Conservation (phyloP, 2,888 invertebrate species). For the Cephus pygmeus region DNA sequence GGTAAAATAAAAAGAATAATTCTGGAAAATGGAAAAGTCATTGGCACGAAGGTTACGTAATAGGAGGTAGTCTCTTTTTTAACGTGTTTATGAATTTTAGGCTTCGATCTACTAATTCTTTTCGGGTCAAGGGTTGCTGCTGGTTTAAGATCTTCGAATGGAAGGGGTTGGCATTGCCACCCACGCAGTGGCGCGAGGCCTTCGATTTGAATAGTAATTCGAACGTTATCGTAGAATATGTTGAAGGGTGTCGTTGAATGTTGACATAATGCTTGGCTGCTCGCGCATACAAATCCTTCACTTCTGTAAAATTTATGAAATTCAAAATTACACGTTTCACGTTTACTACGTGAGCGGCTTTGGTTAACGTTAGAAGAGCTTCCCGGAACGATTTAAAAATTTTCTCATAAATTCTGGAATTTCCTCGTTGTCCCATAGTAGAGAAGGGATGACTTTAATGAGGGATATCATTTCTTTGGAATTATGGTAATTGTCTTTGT, state of each 20-base stretch:
- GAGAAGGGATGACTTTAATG: constrained; percentile 34
- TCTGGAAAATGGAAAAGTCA: background rate
- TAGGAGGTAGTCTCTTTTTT: background rate
- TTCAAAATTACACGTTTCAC: constrained; percentile 5
- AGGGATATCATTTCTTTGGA: constrained; percentile 59
- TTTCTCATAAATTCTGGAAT: constrained; percentile 50
- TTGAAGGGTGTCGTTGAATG: constrained; percentile 26
- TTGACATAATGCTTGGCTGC: constrained; percentile 51
- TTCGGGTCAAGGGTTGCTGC: background rate
- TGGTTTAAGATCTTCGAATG: background rate
- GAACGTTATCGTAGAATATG: constrained; percentile 34
- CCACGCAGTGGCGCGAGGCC: constrained; percentile 10
- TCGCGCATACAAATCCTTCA: constrained; percentile 43
- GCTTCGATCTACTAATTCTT: background rate
- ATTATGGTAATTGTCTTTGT: constrained; percentile 60
- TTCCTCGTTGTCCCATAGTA: constrained; percentile 21
- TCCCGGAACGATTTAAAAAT: constrained; percentile 43
- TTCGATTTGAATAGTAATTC: constrained; percentile 23
- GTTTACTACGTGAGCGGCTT: constrained; percentile 47
- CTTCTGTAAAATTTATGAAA: constrained; percentile 29
- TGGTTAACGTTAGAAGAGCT: constrained; percentile 27
- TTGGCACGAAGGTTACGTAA: background rate
- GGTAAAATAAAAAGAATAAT: background rate
- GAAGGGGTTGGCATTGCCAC: constrained; percentile 3
- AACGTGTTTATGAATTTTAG: background rate